Percentiles rank a stretch among this genome's conserved stretches.
Evolutionary conservation across 1,140 invertebrate genomes (phyloP).

Genomic region (Drosophila novamexicana): DNA sequence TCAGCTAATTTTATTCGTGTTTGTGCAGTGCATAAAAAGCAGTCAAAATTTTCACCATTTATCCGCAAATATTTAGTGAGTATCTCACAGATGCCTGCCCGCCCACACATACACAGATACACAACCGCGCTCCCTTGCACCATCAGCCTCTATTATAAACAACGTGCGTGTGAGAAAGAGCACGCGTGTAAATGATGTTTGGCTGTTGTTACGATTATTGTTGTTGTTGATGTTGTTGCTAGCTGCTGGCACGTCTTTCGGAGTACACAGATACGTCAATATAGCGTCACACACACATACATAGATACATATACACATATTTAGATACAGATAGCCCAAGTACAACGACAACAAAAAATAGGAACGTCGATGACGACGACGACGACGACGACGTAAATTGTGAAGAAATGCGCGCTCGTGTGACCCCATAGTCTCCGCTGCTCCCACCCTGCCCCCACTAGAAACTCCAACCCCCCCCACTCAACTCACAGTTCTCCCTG

Average conservation of each 20-base stretch:
- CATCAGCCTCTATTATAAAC: conserved; percentile 29
- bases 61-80: conserved; percentile 84
- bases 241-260: conserved; percentile 68
- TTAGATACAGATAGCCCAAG: conserved; percentile 55
- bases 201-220: conserved; percentile 36
- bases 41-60: conserved; percentile 84
- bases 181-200: conserved; percentile 80
- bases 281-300: conserved; percentile 54
- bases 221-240: conserved; percentile 35
- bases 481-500: neutral
- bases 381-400: conserved; percentile 69
- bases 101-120: conserved; percentile 7
- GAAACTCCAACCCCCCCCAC: neutral
- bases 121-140: conserved; percentile 19
- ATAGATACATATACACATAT: conserved; percentile 30
- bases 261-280: conserved; percentile 71
- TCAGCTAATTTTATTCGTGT: conserved; percentile 36
- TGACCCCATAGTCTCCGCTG: conserved; percentile 64
- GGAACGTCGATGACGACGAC: conserved; percentile 45
- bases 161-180: conserved; percentile 64
- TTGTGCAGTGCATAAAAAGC: conserved; percentile 64
- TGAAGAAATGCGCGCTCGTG: conserved; percentile 81
- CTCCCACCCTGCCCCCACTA: conserved; percentile 22
- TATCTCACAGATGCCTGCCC: conserved; percentile 68
- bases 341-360: conserved; percentile 30